phyloP scores from a whole-genome alignment of 2,113 vertebrate species.

The Corapipo altera region DNA sequence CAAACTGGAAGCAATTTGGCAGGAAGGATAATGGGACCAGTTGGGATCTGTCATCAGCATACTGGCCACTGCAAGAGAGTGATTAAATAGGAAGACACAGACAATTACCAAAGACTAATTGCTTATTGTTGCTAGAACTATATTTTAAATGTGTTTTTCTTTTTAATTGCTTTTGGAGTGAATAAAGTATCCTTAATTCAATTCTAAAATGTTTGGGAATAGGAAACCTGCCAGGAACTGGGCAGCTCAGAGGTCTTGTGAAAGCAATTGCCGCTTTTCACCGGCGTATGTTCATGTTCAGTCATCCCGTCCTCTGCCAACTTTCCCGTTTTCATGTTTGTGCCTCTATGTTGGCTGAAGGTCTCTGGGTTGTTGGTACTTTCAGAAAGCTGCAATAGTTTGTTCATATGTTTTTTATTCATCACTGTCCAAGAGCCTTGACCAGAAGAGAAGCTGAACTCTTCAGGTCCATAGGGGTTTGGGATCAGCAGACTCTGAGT shows the following conservation, averaged over 20 bases:
- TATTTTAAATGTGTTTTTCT: constrained; percentile 49
- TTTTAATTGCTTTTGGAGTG: constrained; percentile 41
- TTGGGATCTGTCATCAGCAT: constrained; percentile 29
- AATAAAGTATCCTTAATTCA: constrained; percentile 61
- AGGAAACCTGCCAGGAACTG: constrained; percentile 32
- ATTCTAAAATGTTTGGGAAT: constrained; percentile 48
- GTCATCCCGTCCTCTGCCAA: not conserved
- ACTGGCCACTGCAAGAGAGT: constrained; percentile 39
- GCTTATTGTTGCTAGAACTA: constrained; percentile 49
- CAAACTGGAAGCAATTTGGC: not conserved
- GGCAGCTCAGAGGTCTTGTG: constrained; percentile 30
- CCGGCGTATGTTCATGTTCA: not conserved
- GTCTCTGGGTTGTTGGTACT: not conserved
- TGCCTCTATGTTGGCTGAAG: not conserved
- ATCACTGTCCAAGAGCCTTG: not conserved
- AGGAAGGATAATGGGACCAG: not conserved
- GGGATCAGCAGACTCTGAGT: not conserved
- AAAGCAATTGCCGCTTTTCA: constrained; percentile 8
- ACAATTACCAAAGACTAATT: constrained; percentile 48
- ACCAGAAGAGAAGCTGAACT: not conserved
- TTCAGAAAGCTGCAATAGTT: not conserved
- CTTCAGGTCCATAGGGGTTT: not conserved
- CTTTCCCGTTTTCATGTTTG: not conserved
- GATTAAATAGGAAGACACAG: constrained; percentile 52
- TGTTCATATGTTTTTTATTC: not conserved